phyloP scores from a whole-genome alignment of 2,113 vertebrate genomes.

The Mionectes macconnelli region DNA sequence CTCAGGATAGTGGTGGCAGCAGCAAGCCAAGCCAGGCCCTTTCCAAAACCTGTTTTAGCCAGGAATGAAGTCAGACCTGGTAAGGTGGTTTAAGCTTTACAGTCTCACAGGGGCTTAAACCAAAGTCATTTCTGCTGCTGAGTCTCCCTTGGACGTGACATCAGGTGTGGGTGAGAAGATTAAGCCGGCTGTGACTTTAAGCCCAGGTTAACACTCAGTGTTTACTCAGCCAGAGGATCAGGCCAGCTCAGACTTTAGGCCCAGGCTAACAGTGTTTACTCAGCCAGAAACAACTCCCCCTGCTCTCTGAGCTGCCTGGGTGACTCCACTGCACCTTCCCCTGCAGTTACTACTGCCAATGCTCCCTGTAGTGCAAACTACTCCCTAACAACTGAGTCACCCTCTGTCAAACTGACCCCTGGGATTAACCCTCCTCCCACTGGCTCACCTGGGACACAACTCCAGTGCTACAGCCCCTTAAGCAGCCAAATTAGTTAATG shows the following conservation, averaged over 20 bases:
- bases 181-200: not conserved
- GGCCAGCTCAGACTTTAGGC: not conserved
- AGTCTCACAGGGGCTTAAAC: not conserved
- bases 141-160: not conserved
- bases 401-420: not conserved
- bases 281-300: not conserved
- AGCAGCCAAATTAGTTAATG: not conserved
- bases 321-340: not conserved
- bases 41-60: not conserved
- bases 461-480: not conserved
- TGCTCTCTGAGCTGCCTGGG: not conserved
- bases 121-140: not conserved
- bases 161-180: not conserved
- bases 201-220: not conserved
- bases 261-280: not conserved
- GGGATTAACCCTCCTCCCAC: not conserved
- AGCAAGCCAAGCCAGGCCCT: not conserved
- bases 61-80: not conserved
- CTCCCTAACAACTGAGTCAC: not conserved
- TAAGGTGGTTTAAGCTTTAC: not conserved
- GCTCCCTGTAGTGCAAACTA: not conserved
- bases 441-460: not conserved
- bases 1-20: not conserved
- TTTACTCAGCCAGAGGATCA: not conserved
- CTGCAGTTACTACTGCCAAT: not conserved